Conservation (phyloP, 2,888 invertebrate species). For the Heliconius aoede region DNA sequence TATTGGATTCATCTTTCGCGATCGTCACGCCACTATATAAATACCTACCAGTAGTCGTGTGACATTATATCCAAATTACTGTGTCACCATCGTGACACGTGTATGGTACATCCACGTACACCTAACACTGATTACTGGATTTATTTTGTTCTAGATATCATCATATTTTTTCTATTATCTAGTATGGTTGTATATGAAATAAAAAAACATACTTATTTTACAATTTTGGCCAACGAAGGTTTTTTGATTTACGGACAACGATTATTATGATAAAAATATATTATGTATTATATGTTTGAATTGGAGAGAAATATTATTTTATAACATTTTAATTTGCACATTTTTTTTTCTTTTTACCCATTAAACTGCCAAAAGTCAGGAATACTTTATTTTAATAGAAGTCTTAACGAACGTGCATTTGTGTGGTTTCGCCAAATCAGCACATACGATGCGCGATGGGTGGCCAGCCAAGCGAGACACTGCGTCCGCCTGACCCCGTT, state of each 20-base stretch:
- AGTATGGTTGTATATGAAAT: too few species aligned
- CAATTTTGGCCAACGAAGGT: too few species aligned
- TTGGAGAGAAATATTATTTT: background rate
- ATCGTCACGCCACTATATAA: background rate
- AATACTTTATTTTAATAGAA: conserved; percentile 28
- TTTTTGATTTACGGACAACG: too few species aligned
- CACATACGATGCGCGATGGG: conserved; percentile 51
- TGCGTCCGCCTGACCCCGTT: conserved; percentile 79
- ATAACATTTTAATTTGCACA: background rate
- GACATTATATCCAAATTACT: background rate
- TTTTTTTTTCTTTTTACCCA: background rate
- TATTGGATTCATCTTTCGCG: background rate
- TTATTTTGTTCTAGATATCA: background rate
- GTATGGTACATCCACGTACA: too few species aligned
- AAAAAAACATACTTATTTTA: too few species aligned
- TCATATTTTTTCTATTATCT: too few species aligned
- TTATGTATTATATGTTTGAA: background rate
- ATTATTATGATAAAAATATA: too few species aligned
- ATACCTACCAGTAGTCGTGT: background rate
- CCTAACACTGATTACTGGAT: too few species aligned
- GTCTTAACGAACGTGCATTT: conserved; percentile 44
- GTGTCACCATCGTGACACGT: background rate
- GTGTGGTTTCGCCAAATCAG: conserved; percentile 48
- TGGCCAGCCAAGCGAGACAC: conserved; percentile 71
- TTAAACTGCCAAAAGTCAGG: conserved; percentile 17